These are phyloP conservation scores for Panagrolaimus sp. DNA, from an alignment of 1,140 invertebrate genomes.

Conservation along the genomic window DNA sequence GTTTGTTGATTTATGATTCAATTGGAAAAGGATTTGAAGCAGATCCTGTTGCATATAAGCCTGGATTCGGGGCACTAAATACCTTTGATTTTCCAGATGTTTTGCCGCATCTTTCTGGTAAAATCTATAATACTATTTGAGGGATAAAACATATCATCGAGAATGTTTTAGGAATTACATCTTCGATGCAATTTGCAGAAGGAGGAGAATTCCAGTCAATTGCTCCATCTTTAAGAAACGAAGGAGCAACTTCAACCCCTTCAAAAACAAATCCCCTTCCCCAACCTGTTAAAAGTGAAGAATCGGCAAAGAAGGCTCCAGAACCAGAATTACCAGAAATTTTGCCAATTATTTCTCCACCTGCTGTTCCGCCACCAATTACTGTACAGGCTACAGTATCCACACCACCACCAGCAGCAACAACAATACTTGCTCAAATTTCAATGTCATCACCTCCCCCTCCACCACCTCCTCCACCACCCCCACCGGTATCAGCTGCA, in stretches of 20 bases:
- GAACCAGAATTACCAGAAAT: conserved; percentile 11
- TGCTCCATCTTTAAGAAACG: not conserved
- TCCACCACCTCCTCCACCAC: conserved; percentile 36
- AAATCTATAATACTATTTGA: not conserved
- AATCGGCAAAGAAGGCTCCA: not conserved
- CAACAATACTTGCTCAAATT: not conserved
- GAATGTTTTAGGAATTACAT: conserved; percentile 23
- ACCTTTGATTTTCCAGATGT: conserved; percentile 37
- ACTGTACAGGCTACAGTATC: not conserved
- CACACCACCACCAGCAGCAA: not conserved
- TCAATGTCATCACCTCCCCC: conserved; percentile 15
- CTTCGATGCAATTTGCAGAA: not conserved
- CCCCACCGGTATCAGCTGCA: conserved; percentile 17
- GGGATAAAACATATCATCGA: not conserved
- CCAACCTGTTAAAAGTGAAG: conserved; percentile 1
- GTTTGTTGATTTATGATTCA: conserved; percentile 26
- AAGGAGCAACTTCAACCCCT: not conserved
- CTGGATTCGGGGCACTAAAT: conserved; percentile 24
- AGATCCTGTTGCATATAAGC: conserved; percentile 31
- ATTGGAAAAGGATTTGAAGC: conserved; percentile 7
- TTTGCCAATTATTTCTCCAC: conserved; percentile 14
- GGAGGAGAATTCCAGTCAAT: not conserved
- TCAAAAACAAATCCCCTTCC: not conserved
- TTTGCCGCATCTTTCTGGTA: conserved; percentile 28
- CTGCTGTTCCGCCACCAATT: conserved; percentile 6